These are phyloP conservation scores for Aythya baeri DNA, from an alignment of 2,113 vertebrate genomes.

Conservation along the genomic window DNA sequence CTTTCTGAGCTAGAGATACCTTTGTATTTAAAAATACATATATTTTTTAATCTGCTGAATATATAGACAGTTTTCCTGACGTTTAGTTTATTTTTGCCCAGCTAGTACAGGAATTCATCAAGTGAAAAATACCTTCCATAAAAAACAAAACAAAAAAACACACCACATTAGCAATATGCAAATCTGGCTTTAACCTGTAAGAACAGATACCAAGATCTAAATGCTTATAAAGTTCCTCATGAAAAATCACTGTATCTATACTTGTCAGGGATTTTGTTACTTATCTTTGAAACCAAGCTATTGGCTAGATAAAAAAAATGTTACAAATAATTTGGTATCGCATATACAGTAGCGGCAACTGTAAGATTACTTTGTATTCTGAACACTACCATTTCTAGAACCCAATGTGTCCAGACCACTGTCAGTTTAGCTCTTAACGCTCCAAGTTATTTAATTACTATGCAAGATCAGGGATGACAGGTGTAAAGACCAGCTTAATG, in stretches of 20 bases:
- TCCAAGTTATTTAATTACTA: neutral
- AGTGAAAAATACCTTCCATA: neutral
- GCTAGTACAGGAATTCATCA: neutral
- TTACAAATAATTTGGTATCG: slow-evolving; percentile 36
- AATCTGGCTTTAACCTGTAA: neutral
- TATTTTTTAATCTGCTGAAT: neutral
- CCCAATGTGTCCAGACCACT: neutral
- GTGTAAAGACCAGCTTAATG: neutral
- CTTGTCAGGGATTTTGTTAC: neutral
- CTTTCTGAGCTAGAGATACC: neutral
- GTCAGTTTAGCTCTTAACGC: slow-evolving; percentile 26
- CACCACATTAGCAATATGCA: neutral
- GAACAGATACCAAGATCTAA: neutral
- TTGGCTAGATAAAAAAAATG: neutral
- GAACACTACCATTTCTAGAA: slow-evolving; percentile 24
- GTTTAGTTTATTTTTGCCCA: neutral
- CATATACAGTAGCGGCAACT: slow-evolving; percentile 4
- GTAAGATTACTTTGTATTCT: slow-evolving; percentile 20
- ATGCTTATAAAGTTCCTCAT: neutral
- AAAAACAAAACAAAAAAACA: neutral
- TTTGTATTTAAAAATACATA: neutral
- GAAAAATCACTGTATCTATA: neutral
- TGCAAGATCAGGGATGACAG: neutral
- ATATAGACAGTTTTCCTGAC: neutral
- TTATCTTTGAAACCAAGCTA: neutral